These are phyloP conservation scores for Slavum lentiscoides DNA, from an alignment of 2,888 invertebrate genomes.

Conservation along the genomic window DNA sequence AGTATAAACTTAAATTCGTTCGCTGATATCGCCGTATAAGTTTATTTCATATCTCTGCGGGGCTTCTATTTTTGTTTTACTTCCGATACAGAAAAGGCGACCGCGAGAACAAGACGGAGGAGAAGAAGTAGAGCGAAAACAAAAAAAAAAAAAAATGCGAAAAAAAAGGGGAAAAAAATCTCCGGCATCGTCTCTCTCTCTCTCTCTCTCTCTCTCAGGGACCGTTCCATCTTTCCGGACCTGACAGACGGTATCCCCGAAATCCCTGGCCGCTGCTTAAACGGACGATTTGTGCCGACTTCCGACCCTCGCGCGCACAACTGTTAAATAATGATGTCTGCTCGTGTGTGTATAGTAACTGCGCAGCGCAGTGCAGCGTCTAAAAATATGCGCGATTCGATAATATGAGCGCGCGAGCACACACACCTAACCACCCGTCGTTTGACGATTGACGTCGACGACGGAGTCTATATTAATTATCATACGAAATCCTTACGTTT, in stretches of 20 bases:
- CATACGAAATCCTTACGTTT: too few relatives aligned
- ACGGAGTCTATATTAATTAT: too few relatives aligned
- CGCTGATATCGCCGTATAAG: slow-evolving; percentile 30
- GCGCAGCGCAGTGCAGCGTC: not conserved
- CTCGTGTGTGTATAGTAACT: slow-evolving; percentile 12
- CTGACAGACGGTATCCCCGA: slow-evolving; percentile 53
- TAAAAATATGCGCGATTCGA: slow-evolving; percentile 19
- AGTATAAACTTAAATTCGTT: slow-evolving; percentile 32
- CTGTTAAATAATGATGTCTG: slow-evolving; percentile 53
- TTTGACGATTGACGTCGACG: too few relatives aligned
- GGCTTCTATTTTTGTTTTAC: slow-evolving; percentile 47
- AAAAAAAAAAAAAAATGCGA: not conserved
- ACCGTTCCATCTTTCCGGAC: slow-evolving; percentile 54
- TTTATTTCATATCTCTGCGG: slow-evolving; percentile 51
- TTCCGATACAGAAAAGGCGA: slow-evolving; percentile 9
- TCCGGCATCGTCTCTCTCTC: slow-evolving; percentile 45
- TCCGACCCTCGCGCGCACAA: slow-evolving; percentile 46
- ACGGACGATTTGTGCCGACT: slow-evolving; percentile 53
- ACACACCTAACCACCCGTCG: not conserved
- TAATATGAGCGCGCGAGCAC: not conserved
- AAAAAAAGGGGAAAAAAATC: slow-evolving; percentile 32
- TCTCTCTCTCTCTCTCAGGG: too few relatives aligned
- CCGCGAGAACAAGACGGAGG: not conserved
- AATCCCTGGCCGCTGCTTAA: slow-evolving; percentile 53
- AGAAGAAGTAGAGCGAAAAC: not conserved